Percentiles rank a stretch among this genome's conserved stretches.
Conservation (phyloP, 2,797 vertebrate species). For the Diplodus puntazzo region DNA sequence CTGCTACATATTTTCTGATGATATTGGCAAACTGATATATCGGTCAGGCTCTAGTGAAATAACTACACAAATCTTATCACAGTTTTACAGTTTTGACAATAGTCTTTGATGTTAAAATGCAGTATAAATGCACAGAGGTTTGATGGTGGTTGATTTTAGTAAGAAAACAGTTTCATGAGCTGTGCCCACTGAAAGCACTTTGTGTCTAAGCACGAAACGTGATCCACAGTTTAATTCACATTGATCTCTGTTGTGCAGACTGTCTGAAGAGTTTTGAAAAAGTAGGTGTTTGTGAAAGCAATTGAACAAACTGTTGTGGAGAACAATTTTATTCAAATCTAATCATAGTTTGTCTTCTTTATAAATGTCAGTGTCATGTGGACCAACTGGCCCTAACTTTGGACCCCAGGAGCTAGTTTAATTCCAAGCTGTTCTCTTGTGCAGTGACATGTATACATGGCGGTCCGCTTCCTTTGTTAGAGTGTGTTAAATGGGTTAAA, state of each 20-base stretch:
- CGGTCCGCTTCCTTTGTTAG: conserved; percentile 57
- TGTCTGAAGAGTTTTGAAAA: neutral
- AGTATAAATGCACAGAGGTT: no score
- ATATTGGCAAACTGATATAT: no score
- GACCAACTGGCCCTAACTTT: conserved; percentile 20
- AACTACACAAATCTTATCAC: neutral
- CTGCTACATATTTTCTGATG: no score
- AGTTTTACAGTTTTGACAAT: neutral
- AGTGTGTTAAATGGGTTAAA: conserved; percentile 67
- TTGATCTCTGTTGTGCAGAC: no score
- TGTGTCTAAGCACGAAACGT: no score
- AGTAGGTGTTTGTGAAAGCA: neutral
- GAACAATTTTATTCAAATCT: neutral
- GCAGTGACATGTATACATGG: conserved; percentile 52
- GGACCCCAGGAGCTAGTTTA: conserved; percentile 43
- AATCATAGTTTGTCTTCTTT: conserved; percentile 2
- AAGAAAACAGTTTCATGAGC: no score
- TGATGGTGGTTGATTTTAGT: no score
- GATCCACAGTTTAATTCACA: no score
- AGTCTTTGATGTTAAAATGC: no score
- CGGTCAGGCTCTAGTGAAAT: no score
- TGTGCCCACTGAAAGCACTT: neutral
- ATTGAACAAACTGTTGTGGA: neutral
- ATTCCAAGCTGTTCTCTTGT: conserved; percentile 44
- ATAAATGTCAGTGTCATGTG: neutral